Conservation (phyloP, 1,140 invertebrate genomes). For the Palaemon carinicauda region DNA sequence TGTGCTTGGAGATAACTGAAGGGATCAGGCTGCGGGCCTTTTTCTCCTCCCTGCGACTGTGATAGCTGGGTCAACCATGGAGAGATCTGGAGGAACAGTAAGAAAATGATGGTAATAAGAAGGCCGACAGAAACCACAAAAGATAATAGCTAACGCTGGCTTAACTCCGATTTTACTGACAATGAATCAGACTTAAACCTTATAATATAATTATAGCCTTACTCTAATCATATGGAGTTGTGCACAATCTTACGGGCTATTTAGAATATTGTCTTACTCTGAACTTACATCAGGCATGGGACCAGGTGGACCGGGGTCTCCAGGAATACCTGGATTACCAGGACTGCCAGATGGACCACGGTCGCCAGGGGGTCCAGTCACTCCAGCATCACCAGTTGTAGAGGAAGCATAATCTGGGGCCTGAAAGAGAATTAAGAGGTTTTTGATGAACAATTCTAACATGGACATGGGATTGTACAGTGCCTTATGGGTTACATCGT, state of each 20-base stretch:
- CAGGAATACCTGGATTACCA: constrained; percentile 70
- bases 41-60: constrained; percentile 75
- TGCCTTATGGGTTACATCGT: background rate
- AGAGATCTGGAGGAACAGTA: constrained; percentile 63
- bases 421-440: background rate
- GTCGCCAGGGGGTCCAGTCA: constrained; percentile 66
- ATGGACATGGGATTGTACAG: background rate
- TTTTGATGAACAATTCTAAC: background rate
- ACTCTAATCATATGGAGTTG: background rate
- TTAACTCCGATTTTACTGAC: too few species aligned
- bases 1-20: constrained; percentile 80
- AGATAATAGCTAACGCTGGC: background rate
- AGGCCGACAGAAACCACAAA: background rate
- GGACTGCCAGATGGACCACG: constrained; percentile 71
- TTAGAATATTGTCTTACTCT: background rate
- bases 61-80: constrained; percentile 74
- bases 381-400: constrained; percentile 69
- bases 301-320: constrained; percentile 69
- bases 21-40: constrained; percentile 74
- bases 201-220: too few species aligned
- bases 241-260: background rate
- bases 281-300: constrained; percentile 76
- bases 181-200: too few species aligned
- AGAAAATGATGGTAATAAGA: too few species aligned
- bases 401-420: background rate